A percentile compares a stretch with the other conserved stretches of the same genome.
Conservation (phyloP, 2,888 invertebrate genomes). For the Nymphalis urticae region DNA sequence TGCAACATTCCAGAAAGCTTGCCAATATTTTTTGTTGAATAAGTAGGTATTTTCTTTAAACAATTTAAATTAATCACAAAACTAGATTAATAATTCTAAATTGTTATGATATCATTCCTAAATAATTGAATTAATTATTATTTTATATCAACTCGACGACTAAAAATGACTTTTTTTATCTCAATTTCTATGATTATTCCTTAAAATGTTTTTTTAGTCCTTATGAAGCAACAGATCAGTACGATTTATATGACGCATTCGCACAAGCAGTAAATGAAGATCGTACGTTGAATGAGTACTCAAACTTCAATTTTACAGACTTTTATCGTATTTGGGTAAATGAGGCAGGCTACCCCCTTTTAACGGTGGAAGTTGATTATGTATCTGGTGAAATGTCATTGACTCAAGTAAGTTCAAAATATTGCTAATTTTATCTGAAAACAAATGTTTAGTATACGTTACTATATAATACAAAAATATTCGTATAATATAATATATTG, state of each 20-base stretch:
- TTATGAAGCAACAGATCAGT: slow-evolving; percentile 71
- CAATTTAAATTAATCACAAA: no score
- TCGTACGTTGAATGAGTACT: slow-evolving; percentile 54
- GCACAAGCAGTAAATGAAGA: slow-evolving; percentile 60
- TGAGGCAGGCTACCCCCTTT: slow-evolving; percentile 82
- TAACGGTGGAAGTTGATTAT: slow-evolving; percentile 74
- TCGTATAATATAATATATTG: no score
- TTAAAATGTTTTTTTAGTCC: slow-evolving; percentile 50
- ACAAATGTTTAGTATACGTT: neutral
- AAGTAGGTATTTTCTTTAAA: slow-evolving; percentile 66
- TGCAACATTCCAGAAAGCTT: slow-evolving; percentile 59
- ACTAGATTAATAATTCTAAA: no score
- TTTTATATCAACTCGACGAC: no score
- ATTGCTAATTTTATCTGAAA: slow-evolving; percentile 3
- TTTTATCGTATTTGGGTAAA: slow-evolving; percentile 84
- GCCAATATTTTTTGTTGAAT: slow-evolving; percentile 61
- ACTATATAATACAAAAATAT: neutral
- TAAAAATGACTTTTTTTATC: no score
- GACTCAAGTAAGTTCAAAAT: slow-evolving; percentile 58
- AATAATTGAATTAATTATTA: no score
- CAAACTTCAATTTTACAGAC: slow-evolving; percentile 61
- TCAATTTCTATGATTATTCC: no score
- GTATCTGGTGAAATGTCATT: slow-evolving; percentile 56
- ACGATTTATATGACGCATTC: slow-evolving; percentile 74
- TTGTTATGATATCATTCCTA: no score